Evolutionary conservation across 2,797 vertebrate species (phyloP).

Genomic region (Austrolebias charrua): DNA sequence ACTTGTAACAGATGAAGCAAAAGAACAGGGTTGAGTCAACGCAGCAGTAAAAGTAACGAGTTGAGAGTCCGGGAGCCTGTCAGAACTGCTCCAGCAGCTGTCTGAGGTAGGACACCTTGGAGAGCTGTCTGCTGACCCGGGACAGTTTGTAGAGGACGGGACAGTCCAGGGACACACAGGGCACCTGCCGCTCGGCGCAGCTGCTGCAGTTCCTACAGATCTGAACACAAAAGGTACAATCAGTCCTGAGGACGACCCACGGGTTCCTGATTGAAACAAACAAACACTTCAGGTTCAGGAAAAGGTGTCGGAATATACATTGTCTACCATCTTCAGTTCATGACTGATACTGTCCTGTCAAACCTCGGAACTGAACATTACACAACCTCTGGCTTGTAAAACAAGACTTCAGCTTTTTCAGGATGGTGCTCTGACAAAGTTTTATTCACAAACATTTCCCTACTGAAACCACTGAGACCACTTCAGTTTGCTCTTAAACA

Average conservation of each 20-base stretch:
- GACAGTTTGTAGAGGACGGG: slow-evolving; percentile 93
- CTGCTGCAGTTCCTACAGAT: slow-evolving; percentile 92
- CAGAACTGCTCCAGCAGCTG: slow-evolving; percentile 96
- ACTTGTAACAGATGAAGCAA: slow-evolving; percentile 12
- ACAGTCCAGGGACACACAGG: slow-evolving; percentile 92
- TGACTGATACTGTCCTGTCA: no score
- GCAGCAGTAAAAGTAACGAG: slow-evolving; percentile 61
- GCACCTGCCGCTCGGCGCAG: slow-evolving; percentile 86
- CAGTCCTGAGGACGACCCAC: background rate
- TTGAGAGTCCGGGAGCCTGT: slow-evolving; percentile 51
- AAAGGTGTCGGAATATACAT: background rate
- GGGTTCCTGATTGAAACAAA: background rate
- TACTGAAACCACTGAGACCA: no score
- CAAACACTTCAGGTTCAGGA: no score
- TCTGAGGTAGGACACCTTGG: slow-evolving; percentile 92
- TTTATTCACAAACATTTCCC: no score
- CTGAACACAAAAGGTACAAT: slow-evolving; percentile 65
- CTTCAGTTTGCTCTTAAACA: no score
- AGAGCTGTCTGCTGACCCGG: slow-evolving; percentile 87
- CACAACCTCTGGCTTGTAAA: no score
- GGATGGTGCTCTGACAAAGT: no score
- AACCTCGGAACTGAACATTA: no score
- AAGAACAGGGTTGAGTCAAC: slow-evolving; percentile 55
- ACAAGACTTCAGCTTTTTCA: no score
- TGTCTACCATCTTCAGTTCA: no score